A percentile compares a stretch with the other conserved stretches of the same genome.
Conservation (phyloP, 2,888 invertebrate genomes). For the Ornithoptera priamus region DNA sequence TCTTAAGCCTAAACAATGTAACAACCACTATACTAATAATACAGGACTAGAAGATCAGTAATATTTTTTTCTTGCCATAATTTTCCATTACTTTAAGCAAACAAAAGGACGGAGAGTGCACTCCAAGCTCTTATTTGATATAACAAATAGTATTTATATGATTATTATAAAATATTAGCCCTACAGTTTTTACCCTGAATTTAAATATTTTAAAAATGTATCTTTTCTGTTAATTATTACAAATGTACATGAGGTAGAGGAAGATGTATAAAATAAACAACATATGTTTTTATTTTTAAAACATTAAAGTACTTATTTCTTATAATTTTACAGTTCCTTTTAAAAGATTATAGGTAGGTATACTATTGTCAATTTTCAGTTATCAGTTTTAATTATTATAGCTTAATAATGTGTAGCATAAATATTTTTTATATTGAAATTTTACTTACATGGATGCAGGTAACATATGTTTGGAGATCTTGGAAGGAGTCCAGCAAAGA, state of each 20-base stretch:
- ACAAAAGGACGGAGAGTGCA: slow-evolving; percentile 54
- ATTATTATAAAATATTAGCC: slow-evolving; percentile 5
- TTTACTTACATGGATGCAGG: too few species aligned
- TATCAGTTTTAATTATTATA: neutral
- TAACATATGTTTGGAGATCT: too few species aligned
- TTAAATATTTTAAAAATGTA: neutral
- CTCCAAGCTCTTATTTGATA: slow-evolving; percentile 55
- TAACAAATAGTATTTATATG: slow-evolving; percentile 23
- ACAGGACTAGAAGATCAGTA: slow-evolving; percentile 69
- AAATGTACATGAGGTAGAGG: slow-evolving; percentile 20
- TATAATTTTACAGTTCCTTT: neutral
- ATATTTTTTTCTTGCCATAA: slow-evolving; percentile 37
- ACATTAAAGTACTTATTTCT: slow-evolving; percentile 1
- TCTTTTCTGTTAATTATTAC: neutral
- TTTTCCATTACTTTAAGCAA: slow-evolving; percentile 41
- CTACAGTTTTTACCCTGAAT: slow-evolving; percentile 18
- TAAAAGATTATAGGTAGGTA: slow-evolving; percentile 4
- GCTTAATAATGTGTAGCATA: too few species aligned
- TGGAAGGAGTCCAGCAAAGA: too few species aligned
- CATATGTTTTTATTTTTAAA: slow-evolving; percentile 4
- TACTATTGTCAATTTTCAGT: slow-evolving; percentile 13
- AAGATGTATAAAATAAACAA: slow-evolving; percentile 7
- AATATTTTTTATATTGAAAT: too few species aligned
- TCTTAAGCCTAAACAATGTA: slow-evolving; percentile 40
- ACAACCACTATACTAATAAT: slow-evolving; percentile 45